Base-by-base conservation (phyloP, 1,140 invertebrate genomes). In the Chrysomallon squamiferum region DNA sequence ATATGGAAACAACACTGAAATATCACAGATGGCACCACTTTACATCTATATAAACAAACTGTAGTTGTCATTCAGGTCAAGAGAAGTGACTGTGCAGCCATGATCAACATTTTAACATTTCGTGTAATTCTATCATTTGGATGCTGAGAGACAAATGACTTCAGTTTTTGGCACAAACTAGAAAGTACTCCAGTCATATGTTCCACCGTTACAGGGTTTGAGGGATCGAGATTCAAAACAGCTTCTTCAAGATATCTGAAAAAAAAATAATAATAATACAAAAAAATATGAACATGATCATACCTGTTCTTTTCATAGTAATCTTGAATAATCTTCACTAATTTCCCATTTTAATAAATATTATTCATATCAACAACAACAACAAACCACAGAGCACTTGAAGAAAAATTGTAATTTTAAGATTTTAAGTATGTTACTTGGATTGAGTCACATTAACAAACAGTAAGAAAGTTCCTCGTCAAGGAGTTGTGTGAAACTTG, bases 191-290 rank as follows among this genome's bases (percentile, higher is more conserved):
- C 89, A 0, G 90, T 90, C 75, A 94, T 90, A 85, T 96, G 93
- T 75, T 95, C 93, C 67, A 89, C 88, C 0, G 93, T 95, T 13
- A 93, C 89, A 0, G 91, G 89, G 85, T 94, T 91, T 3, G 85
- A 88, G 6, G 89, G 88, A 80, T 95, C 92, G 49, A 97, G 85
- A 82, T 91, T 93, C 80, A 95, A 88, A 59, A 97, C 88, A 2
- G 94, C 94, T 79, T 95, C 94, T 80, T 94, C 91, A 33, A 97
- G 87, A 88, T 93, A 96, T 74, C 94, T 95, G 82, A 7, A 71
- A 74, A 20, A 66, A 63, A 43, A 56, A 62, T 45, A 60, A 49
- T n/a, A n/a, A n/a, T n/a, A n/a, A n/a, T n/a, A n/a, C n/a, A n/a
- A n/a, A 27, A 29, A 29, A 52, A 9, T 25, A 5, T n/a, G n/a